A percentile compares a stretch with the other conserved stretches of the same genome.
Evolutionary conservation across 2,888 invertebrate species (phyloP).

Genomic region (Drosophila melanosoma): DNA sequence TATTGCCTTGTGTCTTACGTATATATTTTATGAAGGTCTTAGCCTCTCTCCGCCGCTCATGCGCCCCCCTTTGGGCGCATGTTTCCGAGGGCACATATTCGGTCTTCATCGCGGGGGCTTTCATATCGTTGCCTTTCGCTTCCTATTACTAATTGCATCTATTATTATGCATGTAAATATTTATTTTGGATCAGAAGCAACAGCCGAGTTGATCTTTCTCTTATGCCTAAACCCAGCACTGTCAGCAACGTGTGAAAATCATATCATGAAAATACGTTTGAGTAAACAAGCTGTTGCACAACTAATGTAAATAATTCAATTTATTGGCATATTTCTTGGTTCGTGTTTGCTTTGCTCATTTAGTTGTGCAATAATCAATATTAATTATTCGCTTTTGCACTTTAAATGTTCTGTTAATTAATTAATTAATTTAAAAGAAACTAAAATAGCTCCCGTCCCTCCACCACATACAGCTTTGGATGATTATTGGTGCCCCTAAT

Average conservation of each 20-base stretch:
- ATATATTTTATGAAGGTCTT: slow-evolving; percentile 12
- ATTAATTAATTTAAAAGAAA: not conserved
- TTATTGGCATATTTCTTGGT: not conserved
- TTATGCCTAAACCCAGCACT: not conserved
- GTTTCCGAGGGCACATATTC: not conserved
- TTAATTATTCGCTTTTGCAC: not conserved
- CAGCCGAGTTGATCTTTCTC: not conserved
- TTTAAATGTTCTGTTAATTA: not conserved
- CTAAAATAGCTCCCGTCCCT: not conserved
- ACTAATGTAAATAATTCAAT: not conserved
- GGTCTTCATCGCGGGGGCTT: not conserved
- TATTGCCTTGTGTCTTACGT: slow-evolving; percentile 25
- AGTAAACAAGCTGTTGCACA: slow-evolving; percentile 1
- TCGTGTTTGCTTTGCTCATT: not conserved
- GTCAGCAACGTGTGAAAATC: not conserved
- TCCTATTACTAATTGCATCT: not conserved
- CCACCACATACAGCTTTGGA: not conserved
- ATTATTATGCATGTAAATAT: not conserved
- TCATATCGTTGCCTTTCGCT: not conserved
- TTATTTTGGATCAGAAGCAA: not conserved
- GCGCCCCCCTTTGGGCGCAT: not conserved
- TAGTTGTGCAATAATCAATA: not conserved
- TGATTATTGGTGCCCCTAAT: not conserved
- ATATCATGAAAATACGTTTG: not conserved
- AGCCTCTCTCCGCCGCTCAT: not conserved